Conservation (phyloP, 2,113 vertebrate species). For the Turnix velox region DNA sequence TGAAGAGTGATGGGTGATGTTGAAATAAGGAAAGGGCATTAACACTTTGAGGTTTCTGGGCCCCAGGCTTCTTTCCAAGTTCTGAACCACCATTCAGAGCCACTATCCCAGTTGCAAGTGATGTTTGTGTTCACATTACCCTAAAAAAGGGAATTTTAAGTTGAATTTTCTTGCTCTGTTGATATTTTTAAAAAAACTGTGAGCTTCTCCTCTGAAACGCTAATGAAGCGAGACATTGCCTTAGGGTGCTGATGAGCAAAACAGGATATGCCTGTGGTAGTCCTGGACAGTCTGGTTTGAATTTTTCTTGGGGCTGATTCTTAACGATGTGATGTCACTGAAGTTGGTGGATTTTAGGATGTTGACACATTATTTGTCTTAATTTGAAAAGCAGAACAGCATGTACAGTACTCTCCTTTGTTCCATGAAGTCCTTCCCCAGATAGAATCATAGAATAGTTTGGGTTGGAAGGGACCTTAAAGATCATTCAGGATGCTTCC, state of each 20-base stretch:
- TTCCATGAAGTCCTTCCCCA: neutral
- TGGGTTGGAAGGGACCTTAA: too few species aligned
- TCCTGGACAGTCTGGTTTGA: neutral
- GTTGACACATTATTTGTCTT: neutral
- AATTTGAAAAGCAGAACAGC: neutral
- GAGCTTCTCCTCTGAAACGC: neutral
- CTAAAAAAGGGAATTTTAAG: neutral
- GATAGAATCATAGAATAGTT: too few species aligned
- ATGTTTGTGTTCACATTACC: neutral
- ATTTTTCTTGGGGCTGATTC: rapidly evolving
- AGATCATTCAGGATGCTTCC: neutral
- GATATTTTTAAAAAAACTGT: neutral
- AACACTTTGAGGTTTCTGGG: neutral
- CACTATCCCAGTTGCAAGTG: neutral
- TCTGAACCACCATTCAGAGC: neutral
- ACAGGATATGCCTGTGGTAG: neutral
- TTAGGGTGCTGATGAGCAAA: neutral
- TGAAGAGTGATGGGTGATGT: neutral
- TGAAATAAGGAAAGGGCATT: neutral
- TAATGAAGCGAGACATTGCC: neutral
- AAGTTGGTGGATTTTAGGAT: neutral
- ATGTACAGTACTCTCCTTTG: neutral
- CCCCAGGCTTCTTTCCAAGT: neutral
- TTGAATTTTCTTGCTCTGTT: neutral
- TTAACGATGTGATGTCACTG: neutral